Percentiles rank a stretch among this genome's conserved stretches.
Conservation (phyloP, 2,797 vertebrate genomes). For the Anolis apletophallus region DNA sequence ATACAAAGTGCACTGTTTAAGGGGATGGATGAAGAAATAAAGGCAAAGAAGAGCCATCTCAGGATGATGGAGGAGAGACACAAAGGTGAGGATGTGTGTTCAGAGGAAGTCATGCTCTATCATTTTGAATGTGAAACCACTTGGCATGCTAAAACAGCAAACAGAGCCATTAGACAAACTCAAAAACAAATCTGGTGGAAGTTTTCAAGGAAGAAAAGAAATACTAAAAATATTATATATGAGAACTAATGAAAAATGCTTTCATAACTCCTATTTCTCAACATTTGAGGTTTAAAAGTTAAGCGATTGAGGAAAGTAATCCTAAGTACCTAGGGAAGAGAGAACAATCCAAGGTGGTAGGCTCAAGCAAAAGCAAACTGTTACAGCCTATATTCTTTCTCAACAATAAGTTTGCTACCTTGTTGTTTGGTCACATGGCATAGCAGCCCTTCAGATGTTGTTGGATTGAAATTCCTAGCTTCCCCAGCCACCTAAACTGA, state of each 20-base stretch:
- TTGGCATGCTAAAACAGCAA: slow-evolving; percentile 8
- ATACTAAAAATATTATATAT: background rate
- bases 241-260: background rate
- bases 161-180: background rate
- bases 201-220: background rate
- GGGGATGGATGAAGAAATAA: background rate
- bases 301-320: background rate
- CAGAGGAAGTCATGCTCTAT: background rate
- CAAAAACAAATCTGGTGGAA: background rate
- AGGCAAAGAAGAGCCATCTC: background rate
- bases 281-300: background rate
- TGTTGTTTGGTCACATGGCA: too few relatives aligned
- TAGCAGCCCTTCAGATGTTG: background rate
- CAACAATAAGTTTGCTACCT: too few relatives aligned
- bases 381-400: too few relatives aligned
- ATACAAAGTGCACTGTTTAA: background rate
- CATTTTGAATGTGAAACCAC: background rate
- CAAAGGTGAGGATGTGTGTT: background rate
- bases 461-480: background rate
- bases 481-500: background rate
- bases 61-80: background rate
- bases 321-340: background rate
- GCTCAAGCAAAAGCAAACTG: too few relatives aligned
- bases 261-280: background rate
- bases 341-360: background rate